Conservation (phyloP, 1,140 invertebrate species). For the fruit fly (Drosophila melanogaster) region Release_6_plus_ISO1_MT NT_037436.4:209501-210000, state of each 20-base stretch:
- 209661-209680: conserved; percentile 70
- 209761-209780: not conserved
- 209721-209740: not conserved
- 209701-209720: conserved; percentile 64
- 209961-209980: conserved; percentile 72
- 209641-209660: conserved; percentile 58
- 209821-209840: conserved; percentile 98
- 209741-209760: not conserved
- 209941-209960: conserved; percentile 72
- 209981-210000: conserved; percentile 59
- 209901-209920: conserved; percentile 92
- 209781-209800: conserved; percentile 95
- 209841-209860: conserved; percentile 93
- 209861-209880: conserved; percentile 87
- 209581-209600: conserved; percentile 15
- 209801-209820: conserved; percentile 93
- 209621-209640: conserved; percentile 34
- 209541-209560: conserved; percentile 52
- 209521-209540: conserved; percentile 34
- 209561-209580: conserved; percentile 13
- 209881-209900: conserved; percentile 87
- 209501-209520: conserved; percentile 74
- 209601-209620: conserved; percentile 49
- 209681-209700: conserved; percentile 48
- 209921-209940: conserved; percentile 86